Percentiles rank a stretch among this genome's conserved stretches.
These are phyloP conservation scores for Abramis brama DNA, from an alignment of 2,113 vertebrate genomes.

Conservation along the genomic window DNA sequence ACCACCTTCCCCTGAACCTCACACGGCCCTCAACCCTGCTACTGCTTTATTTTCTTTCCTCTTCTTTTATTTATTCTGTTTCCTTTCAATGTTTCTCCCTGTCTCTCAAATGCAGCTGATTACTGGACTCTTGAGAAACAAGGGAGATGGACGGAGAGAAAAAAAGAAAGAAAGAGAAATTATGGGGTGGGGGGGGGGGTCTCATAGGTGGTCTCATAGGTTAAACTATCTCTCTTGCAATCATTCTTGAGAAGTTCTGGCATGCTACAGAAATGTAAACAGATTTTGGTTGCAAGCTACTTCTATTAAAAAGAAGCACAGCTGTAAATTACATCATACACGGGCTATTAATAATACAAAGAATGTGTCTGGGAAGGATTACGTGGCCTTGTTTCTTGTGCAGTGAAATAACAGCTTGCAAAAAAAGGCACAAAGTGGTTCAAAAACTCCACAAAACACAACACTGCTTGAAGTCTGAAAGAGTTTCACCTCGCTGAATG, in stretches of 20 bases:
- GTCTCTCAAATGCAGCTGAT: not conserved
- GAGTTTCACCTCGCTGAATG: conserved; percentile 7
- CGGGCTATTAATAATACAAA: conserved; percentile 7
- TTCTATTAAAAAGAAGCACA: not conserved
- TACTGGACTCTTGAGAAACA: not conserved
- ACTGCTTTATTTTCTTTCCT: conserved; percentile 64
- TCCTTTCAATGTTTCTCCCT: conserved; percentile 59
- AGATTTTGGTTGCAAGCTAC: not conserved
- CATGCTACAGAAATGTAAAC: not conserved
- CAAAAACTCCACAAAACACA: conserved; percentile 17
- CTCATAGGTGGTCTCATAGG: too few species aligned
- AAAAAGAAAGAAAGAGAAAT: too few species aligned
- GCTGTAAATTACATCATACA: conserved; percentile 7
- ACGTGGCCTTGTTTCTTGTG: not conserved
- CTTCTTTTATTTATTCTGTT: conserved; percentile 66
- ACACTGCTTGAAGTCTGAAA: conserved; percentile 4
- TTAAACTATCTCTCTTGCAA: not conserved
- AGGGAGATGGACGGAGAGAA: not conserved
- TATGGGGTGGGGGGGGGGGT: too few species aligned
- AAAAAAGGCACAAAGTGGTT: conserved; percentile 2
- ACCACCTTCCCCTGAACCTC: conserved; percentile 61
- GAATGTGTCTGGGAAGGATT: not conserved
- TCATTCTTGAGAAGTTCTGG: not conserved
- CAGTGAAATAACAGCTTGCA: not conserved
- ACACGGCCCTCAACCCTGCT: conserved; percentile 60